Percentiles rank a stretch among this genome's conserved stretches.
phyloP scores from a whole-genome alignment of 2,797 vertebrate genomes.

The Crocodylus rhombifer region DNA sequence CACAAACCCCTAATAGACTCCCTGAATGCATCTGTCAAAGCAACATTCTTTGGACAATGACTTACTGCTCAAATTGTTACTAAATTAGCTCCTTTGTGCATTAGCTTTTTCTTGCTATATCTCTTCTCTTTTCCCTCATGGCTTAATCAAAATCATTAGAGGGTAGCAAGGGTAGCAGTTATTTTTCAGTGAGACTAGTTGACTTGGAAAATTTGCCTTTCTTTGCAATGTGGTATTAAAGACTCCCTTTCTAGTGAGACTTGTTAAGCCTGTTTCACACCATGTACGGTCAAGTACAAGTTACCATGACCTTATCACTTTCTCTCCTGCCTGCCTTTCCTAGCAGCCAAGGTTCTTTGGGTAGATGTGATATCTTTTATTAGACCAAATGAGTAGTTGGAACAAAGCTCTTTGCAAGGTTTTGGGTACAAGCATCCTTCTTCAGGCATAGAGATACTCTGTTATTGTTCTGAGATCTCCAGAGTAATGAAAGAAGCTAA shows the following conservation, averaged over 20 bases:
- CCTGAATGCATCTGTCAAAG: constrained; percentile 3
- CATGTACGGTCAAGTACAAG: not conserved
- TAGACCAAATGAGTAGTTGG: no score
- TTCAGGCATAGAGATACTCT: no score
- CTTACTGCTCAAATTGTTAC: not conserved
- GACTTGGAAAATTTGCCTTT: not conserved
- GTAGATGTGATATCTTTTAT: no score
- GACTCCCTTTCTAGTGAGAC: not conserved
- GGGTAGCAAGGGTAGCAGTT: not conserved
- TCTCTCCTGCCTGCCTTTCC: no score
- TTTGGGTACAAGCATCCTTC: no score
- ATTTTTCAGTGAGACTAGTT: not conserved
- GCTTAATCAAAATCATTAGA: not conserved
- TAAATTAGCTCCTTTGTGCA: not conserved
- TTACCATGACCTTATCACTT: not conserved
- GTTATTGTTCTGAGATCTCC: not conserved
- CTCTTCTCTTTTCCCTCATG: not conserved
- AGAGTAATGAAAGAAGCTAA: no score
- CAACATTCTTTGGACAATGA: not conserved
- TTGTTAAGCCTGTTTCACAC: not conserved
- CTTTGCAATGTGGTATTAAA: not conserved
- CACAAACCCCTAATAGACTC: constrained; percentile 10
- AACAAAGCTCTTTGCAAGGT: no score
- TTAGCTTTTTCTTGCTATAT: not conserved
- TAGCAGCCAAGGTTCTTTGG: no score